Evolutionary conservation across 2,888 invertebrate genomes (phyloP), one percentile per base, ranked within the genome.

Genomic region (Pyralis farinalis): DNA sequence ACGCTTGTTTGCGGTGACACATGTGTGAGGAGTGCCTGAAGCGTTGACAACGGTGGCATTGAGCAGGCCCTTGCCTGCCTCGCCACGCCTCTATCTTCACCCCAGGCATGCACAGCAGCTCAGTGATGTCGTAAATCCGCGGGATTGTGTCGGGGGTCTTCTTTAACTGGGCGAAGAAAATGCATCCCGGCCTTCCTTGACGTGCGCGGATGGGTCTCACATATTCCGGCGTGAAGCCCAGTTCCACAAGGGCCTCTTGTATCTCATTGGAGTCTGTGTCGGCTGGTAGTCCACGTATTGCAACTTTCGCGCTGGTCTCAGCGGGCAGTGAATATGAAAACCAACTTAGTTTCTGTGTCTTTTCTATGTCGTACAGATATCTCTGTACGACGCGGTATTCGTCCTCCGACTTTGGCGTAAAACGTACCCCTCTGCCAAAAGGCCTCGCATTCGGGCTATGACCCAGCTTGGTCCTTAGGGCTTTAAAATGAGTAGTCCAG

Each of bases 41-140:
- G 0, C 27, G 12, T 5, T 57, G 55, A 44, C 60, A 59, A 16
- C 4, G 16, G 16, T 16, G 16, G 16, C 16, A 16, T 16, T 16
- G 16, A 16, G 4, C 16, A 2, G 16, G 4, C 3, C 4, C 16
- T 2, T 16, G 3, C 16, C 4, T 16, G 2, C 16, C 16, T 16
- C 16, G 1, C 53, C 56, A 58, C 0, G 49, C 48, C 9, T 56
- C 55, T 0, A 52, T 44, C 0, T 12, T 37, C 7, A 54, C 25
- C 2, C 58, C 58, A 0, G 51, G 46, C 55, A 57, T 58, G 11
- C 29, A n/a, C 0, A 57, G 40, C 0, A 62, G 34, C 31, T 54
- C 53, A 0, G 6, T 37, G 0, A 49, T 9, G 0, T 35, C 25
- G 21, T 48, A 57, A 0, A 58, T 53, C 5, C 32, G 43, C 1